Conservation (phyloP, 2,888 invertebrate species). For the Thereva unica region DNA sequence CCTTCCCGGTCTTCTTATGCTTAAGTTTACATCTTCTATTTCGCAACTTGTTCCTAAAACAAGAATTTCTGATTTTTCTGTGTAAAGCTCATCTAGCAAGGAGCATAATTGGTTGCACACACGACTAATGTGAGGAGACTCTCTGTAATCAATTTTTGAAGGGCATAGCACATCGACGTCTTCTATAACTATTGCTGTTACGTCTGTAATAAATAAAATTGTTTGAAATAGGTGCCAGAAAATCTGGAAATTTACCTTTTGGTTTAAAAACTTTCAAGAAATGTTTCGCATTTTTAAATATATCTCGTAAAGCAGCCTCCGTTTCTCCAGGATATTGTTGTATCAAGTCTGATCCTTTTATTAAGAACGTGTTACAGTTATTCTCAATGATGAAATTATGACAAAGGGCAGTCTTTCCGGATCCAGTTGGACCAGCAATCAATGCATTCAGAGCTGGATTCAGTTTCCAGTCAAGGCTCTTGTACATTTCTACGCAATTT, state of each 20-base stretch:
- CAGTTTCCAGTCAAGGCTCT: slow-evolving; percentile 48
- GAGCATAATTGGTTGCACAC: slow-evolving; percentile 58
- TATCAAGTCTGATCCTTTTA: slow-evolving; percentile 58
- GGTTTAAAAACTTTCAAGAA: slow-evolving; percentile 50
- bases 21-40: slow-evolving; percentile 59
- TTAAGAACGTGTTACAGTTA: slow-evolving; percentile 58
- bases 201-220: slow-evolving; percentile 45
- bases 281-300: slow-evolving; percentile 58
- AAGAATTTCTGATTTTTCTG: slow-evolving; percentile 51
- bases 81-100: slow-evolving; percentile 59
- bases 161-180: slow-evolving; percentile 59
- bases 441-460: slow-evolving; percentile 45
- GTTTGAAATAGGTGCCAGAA: slow-evolving; percentile 15
- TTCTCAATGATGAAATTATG: slow-evolving; percentile 58
- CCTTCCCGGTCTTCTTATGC: slow-evolving; percentile 61
- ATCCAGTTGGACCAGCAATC: slow-evolving; percentile 61
- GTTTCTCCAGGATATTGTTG: slow-evolving; percentile 62
- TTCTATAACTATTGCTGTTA: slow-evolving; percentile 57
- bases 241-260: slow-evolving; percentile 48
- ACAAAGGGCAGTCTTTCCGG: slow-evolving; percentile 64
- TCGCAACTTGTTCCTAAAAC: slow-evolving; percentile 63
- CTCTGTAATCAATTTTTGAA: slow-evolving; percentile 46
- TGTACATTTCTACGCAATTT: slow-evolving; percentile 51
- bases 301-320: slow-evolving; percentile 57
- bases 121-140: slow-evolving; percentile 54